Evolutionary conservation across 2,888 invertebrate species (phyloP).

Genomic region (Podabrus alpinus): DNA sequence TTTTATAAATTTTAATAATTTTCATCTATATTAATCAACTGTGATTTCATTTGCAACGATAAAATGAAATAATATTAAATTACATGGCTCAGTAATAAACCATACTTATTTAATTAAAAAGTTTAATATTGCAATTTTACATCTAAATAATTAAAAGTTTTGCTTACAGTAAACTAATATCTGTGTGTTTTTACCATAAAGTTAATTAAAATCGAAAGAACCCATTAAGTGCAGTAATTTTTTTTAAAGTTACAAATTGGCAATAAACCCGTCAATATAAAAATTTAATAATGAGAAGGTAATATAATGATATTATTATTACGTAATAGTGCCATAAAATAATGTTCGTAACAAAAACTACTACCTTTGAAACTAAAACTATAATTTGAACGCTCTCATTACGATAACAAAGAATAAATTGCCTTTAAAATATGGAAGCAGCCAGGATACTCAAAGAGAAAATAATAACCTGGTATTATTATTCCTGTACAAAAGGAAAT

Average conservation of each 20-base stretch:
- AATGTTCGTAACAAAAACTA: too few species aligned
- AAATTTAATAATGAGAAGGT: neutral
- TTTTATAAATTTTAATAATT: neutral
- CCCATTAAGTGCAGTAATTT: neutral
- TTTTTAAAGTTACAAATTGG: neutral
- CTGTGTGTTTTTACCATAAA: neutral
- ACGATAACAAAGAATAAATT: neutral
- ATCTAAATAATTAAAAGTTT: neutral
- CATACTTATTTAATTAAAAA: neutral
- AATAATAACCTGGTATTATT: neutral
- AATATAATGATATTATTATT: too few species aligned
- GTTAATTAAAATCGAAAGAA: neutral
- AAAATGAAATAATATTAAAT: neutral
- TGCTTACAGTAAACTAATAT: neutral
- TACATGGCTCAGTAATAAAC: neutral
- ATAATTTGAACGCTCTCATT: neutral
- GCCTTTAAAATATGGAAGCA: neutral
- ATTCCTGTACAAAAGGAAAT: neutral
- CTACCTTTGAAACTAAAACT: neutral
- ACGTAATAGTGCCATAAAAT: too few species aligned
- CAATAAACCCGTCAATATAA: neutral
- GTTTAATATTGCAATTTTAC: neutral
- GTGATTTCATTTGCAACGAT: neutral
- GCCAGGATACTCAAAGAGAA: neutral
- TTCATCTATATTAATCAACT: neutral